A percentile compares a stretch with the other conserved stretches of the same genome.
Conservation (phyloP, 2,888 invertebrate species). For the Pristionchus entomophagus region DNA sequence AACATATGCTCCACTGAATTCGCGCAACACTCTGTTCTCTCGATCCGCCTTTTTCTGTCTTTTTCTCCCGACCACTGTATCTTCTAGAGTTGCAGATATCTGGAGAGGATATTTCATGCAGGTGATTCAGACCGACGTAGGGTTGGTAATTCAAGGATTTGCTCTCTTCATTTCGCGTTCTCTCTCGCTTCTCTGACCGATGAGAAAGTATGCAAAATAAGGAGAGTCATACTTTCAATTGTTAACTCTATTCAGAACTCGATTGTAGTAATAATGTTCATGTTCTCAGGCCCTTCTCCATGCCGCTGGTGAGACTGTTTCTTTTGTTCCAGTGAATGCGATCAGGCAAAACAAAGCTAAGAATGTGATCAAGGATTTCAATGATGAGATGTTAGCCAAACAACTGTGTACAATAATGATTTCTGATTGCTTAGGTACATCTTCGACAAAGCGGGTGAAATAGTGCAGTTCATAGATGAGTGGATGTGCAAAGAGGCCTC, state of each 20-base stretch:
- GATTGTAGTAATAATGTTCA: too few species aligned
- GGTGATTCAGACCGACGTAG: too few species aligned
- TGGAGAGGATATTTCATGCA: slow-evolving; percentile 60
- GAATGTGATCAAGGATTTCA: slow-evolving; percentile 58
- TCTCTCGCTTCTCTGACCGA: too few species aligned
- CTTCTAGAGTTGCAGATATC: slow-evolving; percentile 58
- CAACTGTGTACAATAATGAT: too few species aligned
- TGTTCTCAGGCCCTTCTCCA: too few species aligned
- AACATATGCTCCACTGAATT: slow-evolving; percentile 63
- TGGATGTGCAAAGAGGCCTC: slow-evolving; percentile 51
- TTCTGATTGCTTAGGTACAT: slow-evolving; percentile 49
- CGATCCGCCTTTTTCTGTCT: slow-evolving; percentile 60
- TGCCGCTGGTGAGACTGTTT: slow-evolving; percentile 55
- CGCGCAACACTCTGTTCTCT: slow-evolving; percentile 63
- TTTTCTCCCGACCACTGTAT: slow-evolving; percentile 60
- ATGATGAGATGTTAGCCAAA: slow-evolving; percentile 50
- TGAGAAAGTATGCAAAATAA: too few species aligned
- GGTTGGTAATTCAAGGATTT: too few species aligned
- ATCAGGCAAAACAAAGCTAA: slow-evolving; percentile 60
- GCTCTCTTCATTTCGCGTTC: too few species aligned
- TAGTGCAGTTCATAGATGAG: slow-evolving; percentile 51
- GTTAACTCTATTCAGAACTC: too few species aligned
- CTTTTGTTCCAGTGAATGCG: slow-evolving; percentile 60
- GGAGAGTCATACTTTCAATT: too few species aligned
- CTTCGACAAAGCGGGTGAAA: slow-evolving; percentile 54